Base-by-base conservation (phyloP, 2,113 vertebrate genomes). In the Kryptolebias marmoratus region DNA sequence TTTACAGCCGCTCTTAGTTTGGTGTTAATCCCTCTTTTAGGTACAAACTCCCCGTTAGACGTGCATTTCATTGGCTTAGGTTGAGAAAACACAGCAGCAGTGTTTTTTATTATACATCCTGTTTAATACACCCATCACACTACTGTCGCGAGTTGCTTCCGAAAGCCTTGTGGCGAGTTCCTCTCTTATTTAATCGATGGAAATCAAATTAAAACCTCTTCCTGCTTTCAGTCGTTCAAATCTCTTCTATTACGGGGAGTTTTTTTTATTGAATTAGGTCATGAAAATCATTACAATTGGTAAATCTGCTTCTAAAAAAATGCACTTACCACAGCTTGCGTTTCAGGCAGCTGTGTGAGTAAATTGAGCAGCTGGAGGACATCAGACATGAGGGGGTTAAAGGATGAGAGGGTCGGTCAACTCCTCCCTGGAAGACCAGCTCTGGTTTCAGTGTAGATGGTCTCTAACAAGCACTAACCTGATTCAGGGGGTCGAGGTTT, bases 361-460 rank as follows among this genome's bases (percentile, higher is more conserved):
- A 45, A 68, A 69, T 64, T 60, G 30, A 68, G 57, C 81, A 83
- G 76, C 81, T 68, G 71, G 63, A 77, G 81, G 64, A 84, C 67
- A 77, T 89, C 79, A 79, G 72, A 47, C 47, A 31, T n/a, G 7
- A 58, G 61, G 44, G 22, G 67, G 39, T 53, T 36, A 32, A 48
- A 30, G 64, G 82, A 73, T 78, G 55, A 57, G 44, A 63, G 70
- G 85, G 82, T 85, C 77, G 18, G 42, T 47, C 54, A 14, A 30
- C 32, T 13, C 30, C 57, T 18, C 28, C 61, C 45, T 31, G 3
- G 52, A 80, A 77, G 58, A 64, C 22, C 71, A 42, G 64, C 78
- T 89, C 85, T 71, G 52, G 80, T 90, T 90, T 89, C 81, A 67
- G 1, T 53, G 31, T 80, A 87, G 88, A 88, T 88, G 80, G 81